Evolutionary conservation across 1,140 invertebrate species (phyloP).

Genomic region (Eriosoma lanigerum): DNA sequence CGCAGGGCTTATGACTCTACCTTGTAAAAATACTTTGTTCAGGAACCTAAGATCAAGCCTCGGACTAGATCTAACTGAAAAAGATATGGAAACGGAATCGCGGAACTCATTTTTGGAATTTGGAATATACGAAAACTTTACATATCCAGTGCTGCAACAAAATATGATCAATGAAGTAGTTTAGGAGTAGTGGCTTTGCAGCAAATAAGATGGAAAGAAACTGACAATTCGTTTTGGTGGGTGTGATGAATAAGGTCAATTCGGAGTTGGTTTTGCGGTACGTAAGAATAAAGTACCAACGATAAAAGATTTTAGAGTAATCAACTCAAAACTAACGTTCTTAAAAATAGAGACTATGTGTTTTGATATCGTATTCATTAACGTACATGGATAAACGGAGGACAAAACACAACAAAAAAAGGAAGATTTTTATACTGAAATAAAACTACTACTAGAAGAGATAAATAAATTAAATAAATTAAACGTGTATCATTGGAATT

Average conservation of each 20-base stretch:
- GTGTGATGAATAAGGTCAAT: background rate
- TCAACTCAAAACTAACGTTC: too few species aligned
- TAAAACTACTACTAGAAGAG: too few species aligned
- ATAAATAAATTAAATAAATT: too few species aligned
- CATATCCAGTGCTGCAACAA: background rate
- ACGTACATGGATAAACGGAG: too few species aligned
- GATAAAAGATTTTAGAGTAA: too few species aligned
- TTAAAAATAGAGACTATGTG: too few species aligned
- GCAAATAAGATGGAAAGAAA: conserved; percentile 4
- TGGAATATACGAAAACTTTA: background rate
- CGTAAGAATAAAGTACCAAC: too few species aligned
- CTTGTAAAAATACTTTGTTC: background rate
- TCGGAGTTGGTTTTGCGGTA: too few species aligned
- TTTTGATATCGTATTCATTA: too few species aligned
- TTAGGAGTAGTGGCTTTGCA: background rate
- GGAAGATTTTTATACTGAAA: too few species aligned
- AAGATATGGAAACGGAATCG: conserved; percentile 2
- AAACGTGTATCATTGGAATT: too few species aligned
- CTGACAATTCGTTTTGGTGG: background rate
- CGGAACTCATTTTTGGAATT: background rate
- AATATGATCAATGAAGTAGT: background rate
- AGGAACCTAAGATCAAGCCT: conserved; percentile 15
- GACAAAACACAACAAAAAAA: too few species aligned
- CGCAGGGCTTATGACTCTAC: conserved; percentile 13
- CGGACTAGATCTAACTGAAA: conserved; percentile 10